phyloP scores from a whole-genome alignment of 2,888 invertebrate species.

The Dysmachus trigonus region DNA sequence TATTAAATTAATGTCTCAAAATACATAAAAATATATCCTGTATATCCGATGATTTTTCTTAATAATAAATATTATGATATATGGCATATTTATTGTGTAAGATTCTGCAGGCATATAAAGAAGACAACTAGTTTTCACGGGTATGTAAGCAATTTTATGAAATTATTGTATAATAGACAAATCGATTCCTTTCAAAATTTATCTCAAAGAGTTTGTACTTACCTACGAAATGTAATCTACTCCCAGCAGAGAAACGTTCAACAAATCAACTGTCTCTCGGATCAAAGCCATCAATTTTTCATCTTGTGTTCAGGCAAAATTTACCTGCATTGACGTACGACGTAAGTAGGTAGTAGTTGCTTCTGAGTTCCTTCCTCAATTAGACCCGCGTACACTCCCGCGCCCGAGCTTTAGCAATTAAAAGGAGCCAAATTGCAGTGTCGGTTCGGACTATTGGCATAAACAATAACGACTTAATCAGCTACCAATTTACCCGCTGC shows the following conservation, averaged over 20 bases:
- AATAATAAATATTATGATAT: no score
- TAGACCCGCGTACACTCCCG: background rate
- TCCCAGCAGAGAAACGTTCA: background rate
- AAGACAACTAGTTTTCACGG: background rate
- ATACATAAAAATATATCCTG: no score
- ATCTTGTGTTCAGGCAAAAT: background rate
- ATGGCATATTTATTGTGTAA: no score
- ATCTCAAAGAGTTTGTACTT: background rate
- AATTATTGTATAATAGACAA: background rate
- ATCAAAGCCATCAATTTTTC: background rate
- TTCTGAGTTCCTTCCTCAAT: background rate
- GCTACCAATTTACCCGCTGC: background rate
- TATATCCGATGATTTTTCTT: no score
- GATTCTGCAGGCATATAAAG: background rate
- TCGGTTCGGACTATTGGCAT: background rate
- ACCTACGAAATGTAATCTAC: background rate
- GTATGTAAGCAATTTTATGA: background rate
- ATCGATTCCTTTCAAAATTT: background rate
- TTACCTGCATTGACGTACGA: background rate
- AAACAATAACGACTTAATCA: constrained; percentile 20
- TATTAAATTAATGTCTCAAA: no score
- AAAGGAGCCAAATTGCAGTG: background rate
- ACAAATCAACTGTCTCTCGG: background rate
- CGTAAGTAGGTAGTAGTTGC: background rate
- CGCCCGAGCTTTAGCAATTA: background rate